Conservation (phyloP, 1,140 invertebrate species). For the Sarcophaga bullata region DNA sequence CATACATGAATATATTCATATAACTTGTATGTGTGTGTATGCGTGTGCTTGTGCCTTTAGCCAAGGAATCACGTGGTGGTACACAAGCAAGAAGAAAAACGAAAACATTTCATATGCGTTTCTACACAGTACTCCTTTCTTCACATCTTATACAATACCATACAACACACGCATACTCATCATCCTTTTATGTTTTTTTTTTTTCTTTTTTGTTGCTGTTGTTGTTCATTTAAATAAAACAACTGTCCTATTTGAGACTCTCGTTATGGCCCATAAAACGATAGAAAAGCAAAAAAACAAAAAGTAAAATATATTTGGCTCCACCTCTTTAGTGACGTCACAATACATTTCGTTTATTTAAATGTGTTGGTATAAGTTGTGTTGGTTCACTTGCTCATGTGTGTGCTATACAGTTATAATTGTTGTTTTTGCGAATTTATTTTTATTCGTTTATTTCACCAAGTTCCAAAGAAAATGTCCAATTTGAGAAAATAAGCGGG, state of each 20-base stretch:
- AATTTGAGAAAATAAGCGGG: too few species aligned
- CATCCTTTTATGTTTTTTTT: not conserved
- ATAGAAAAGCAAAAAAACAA: not conserved
- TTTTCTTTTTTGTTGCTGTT: not conserved
- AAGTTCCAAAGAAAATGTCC: not conserved
- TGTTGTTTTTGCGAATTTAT: slow-evolving; percentile 10
- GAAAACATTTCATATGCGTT: not conserved
- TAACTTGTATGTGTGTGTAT: not conserved
- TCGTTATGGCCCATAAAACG: slow-evolving; percentile 13
- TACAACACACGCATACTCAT: too few species aligned
- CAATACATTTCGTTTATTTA: not conserved
- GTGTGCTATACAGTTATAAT: too few species aligned
- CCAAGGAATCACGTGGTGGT: not conserved
- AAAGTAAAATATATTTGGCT: not conserved
- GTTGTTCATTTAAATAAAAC: not conserved
- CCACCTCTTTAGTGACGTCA: slow-evolving; percentile 31
- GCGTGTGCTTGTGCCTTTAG: not conserved
- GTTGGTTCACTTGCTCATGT: too few species aligned
- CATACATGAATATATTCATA: too few species aligned
- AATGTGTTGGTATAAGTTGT: not conserved
- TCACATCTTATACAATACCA: not conserved
- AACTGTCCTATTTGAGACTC: slow-evolving; percentile 17
- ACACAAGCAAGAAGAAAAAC: not conserved
- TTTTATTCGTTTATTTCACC: not conserved
- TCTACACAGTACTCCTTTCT: not conserved